phyloP scores from a whole-genome alignment of 2,113 vertebrate genomes.

The Colius striatus region DNA sequence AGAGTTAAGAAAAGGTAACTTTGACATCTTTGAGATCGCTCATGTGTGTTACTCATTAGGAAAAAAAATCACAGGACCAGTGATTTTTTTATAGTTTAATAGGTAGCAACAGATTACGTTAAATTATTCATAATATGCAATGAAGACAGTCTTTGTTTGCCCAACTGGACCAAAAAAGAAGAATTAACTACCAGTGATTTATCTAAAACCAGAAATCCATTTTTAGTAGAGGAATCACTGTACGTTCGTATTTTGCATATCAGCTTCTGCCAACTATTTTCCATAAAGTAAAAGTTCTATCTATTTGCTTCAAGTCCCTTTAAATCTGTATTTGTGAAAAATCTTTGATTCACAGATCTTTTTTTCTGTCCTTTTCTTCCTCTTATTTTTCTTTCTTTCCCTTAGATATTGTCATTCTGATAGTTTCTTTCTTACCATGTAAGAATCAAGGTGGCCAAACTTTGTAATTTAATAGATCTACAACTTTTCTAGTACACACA shows the following conservation, averaged over 20 bases:
- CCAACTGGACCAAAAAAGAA: neutral
- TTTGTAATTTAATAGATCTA: neutral
- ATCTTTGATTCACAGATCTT: neutral
- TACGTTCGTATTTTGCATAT: neutral
- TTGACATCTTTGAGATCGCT: neutral
- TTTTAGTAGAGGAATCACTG: neutral
- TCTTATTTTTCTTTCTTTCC: neutral
- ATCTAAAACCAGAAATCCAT: neutral
- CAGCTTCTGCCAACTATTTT: neutral
- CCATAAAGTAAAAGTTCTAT: neutral
- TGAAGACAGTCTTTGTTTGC: neutral
- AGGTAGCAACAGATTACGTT: neutral
- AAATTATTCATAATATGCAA: neutral
- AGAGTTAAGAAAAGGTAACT: neutral
- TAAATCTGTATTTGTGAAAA: neutral
- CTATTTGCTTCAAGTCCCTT: neutral
- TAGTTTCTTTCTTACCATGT: neutral
- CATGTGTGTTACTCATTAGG: neutral
- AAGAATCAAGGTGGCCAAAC: neutral
- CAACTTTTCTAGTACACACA: neutral
- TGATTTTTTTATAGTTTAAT: neutral
- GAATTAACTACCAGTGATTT: neutral
- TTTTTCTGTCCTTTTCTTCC: neutral
- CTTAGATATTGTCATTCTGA: neutral
- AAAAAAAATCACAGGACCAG: neutral